Evolutionary conservation across 2,113 vertebrate genomes (phyloP).

Genomic region (Daphoenositta chrysoptera): DNA sequence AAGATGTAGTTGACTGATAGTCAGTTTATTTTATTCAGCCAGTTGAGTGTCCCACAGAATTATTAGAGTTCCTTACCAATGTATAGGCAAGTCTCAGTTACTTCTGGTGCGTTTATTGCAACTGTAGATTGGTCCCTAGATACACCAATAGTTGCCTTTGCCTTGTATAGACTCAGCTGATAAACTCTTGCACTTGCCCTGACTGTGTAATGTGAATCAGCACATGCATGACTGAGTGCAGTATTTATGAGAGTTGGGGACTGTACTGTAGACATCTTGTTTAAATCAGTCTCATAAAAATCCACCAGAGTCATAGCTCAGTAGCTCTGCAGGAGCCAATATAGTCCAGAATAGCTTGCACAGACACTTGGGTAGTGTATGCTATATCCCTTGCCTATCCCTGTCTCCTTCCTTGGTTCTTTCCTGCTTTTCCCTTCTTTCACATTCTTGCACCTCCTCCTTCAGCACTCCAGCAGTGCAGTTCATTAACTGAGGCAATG

Average conservation of each 20-base stretch:
- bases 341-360: neutral
- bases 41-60: neutral
- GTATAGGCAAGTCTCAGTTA: neutral
- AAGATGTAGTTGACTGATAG: neutral
- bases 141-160: neutral
- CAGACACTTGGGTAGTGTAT: neutral
- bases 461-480: neutral
- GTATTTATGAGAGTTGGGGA: neutral
- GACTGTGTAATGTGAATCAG: neutral
- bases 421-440: neutral
- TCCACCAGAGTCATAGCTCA: neutral
- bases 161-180: neutral
- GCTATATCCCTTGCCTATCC: neutral
- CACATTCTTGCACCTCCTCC: neutral
- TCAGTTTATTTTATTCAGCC: neutral
- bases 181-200: neutral
- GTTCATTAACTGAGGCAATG: neutral
- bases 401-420: neutral
- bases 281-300: neutral
- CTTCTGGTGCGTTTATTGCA: neutral
- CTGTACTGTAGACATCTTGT: neutral
- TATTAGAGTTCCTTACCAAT: neutral
- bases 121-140: neutral
- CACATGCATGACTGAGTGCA: neutral
- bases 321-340: neutral